Evolutionary conservation across 2,113 vertebrate genomes (phyloP).

Genomic region (Rhinoderma darwinii): DNA sequence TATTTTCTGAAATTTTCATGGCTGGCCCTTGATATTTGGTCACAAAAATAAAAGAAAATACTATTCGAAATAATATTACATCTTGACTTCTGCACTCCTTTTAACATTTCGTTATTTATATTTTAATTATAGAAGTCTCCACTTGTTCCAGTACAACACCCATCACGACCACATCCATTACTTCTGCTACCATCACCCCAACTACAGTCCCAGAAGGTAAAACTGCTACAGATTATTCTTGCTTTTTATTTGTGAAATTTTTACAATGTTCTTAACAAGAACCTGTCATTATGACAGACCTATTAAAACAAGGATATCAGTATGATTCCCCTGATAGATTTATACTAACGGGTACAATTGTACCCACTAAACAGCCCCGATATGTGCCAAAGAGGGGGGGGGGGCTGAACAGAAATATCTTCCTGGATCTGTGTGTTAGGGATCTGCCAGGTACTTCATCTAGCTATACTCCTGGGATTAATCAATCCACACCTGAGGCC

Average conservation of each 20-base stretch:
- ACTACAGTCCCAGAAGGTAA: not conserved
- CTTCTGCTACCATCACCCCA: not conserved
- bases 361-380: no score
- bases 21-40: not conserved
- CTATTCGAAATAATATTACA: no score
- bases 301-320: no score
- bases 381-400: no score
- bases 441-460: no score
- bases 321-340: no score
- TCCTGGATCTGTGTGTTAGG: no score
- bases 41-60: not conserved
- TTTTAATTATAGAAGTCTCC: not conserved
- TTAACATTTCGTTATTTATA: not conserved
- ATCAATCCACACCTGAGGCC: no score
- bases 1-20: not conserved
- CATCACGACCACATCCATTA: not conserved
- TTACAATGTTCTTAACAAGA: not conserved
- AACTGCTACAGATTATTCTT: not conserved
- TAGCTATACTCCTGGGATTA: no score
- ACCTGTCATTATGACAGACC: no score
- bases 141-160: fast-evolving
- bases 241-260: not conserved
- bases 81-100: not conserved
- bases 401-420: no score
- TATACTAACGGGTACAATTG: no score